A percentile compares a stretch with the other conserved stretches of the same genome.
Conservation (phyloP, 2,797 vertebrate genomes). For the Chaenodraco wilsoni region DNA sequence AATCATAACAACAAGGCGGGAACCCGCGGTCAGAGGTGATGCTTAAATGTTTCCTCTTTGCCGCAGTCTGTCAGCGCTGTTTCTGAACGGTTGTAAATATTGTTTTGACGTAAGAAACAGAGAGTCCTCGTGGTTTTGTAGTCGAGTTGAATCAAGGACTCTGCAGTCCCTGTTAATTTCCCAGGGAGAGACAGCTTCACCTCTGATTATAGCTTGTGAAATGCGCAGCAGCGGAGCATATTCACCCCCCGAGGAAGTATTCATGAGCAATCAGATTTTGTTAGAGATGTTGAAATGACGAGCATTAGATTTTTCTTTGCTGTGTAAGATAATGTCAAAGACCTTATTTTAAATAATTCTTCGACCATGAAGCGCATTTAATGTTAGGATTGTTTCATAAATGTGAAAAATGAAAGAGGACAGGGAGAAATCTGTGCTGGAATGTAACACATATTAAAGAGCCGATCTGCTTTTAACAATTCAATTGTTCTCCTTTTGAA, state of each 20-base stretch:
- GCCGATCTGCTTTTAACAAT: neutral
- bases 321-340: constrained; percentile 17
- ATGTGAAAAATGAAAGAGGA: constrained; percentile 10
- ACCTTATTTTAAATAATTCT: neutral
- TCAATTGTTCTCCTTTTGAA: constrained; percentile 15
- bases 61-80: constrained; percentile 50
- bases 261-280: constrained; percentile 60
- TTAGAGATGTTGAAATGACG: constrained; percentile 40
- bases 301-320: constrained; percentile 12
- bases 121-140: constrained; percentile 7
- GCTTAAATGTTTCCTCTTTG: constrained; percentile 55
- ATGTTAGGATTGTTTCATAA: neutral
- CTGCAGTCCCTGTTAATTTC: constrained; percentile 32
- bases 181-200: constrained; percentile 37
- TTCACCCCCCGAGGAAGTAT: constrained; percentile 27
- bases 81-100: constrained; percentile 54
- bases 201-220: constrained; percentile 55
- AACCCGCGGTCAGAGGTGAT: constrained; percentile 61
- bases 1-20: constrained; percentile 56
- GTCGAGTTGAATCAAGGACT: constrained; percentile 40
- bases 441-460: neutral
- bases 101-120: constrained; percentile 44
- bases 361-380: neutral
- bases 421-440: neutral
- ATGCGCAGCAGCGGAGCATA: constrained; percentile 15